Evolutionary conservation across 1,140 invertebrate species (phyloP).

Genomic region (Amphibalanus amphitrite): DNA sequence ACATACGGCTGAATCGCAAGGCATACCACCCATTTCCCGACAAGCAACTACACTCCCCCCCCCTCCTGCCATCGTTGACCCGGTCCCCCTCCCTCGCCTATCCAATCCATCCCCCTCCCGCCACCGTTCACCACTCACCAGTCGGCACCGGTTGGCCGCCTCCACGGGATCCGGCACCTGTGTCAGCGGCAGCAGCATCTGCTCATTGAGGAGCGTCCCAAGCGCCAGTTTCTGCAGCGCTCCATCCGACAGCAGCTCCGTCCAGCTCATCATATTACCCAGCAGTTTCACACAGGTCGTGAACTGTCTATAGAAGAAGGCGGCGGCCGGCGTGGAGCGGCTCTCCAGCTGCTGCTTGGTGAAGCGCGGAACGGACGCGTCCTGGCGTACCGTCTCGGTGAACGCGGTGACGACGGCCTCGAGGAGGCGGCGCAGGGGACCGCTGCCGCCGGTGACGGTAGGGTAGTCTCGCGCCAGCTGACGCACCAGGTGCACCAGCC

Average conservation of each 20-base stretch:
- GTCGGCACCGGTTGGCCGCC: not conserved
- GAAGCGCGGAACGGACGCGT: not conserved
- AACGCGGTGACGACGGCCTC: not conserved
- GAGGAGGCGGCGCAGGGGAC: not conserved
- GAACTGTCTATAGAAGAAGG: conserved; percentile 1
- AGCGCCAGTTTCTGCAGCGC: not conserved
- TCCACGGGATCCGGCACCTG: not conserved
- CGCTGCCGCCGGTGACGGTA: not conserved
- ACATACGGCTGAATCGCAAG: too few species aligned
- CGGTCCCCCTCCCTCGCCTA: too few species aligned
- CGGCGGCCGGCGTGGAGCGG: not conserved
- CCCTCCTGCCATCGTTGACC: too few species aligned
- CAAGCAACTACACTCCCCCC: too few species aligned
- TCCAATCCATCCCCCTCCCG: too few species aligned
- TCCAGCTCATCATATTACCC: conserved; percentile 1
- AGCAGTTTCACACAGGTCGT: not conserved
- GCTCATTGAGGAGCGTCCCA: not conserved
- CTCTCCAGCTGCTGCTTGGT: not conserved
- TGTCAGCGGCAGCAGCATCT: not conserved
- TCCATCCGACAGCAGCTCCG: not conserved
- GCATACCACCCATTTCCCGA: too few species aligned
- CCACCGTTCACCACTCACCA: not conserved
- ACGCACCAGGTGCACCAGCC: not conserved
- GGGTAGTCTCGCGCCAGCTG: not conserved
- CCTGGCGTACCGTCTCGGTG: not conserved